phyloP scores from a whole-genome alignment of 2,797 vertebrate genomes.

The Mormyrus proboscirostris region DNA sequence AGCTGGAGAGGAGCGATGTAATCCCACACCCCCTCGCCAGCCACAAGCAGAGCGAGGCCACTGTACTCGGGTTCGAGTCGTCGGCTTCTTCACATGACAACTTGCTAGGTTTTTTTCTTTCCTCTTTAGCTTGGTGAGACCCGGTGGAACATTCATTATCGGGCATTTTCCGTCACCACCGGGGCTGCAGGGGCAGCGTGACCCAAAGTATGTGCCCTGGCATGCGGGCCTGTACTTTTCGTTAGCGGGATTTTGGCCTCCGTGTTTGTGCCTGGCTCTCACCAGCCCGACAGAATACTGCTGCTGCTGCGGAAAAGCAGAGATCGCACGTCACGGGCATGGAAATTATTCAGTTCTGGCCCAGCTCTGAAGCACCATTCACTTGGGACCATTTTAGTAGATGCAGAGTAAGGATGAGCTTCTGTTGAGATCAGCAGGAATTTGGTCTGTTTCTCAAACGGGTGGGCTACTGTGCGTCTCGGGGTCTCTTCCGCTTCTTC shows the following conservation, averaged over 20 bases:
- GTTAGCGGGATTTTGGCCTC: background rate
- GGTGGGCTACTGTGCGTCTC: background rate
- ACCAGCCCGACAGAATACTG: background rate
- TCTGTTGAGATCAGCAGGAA: conserved; percentile 18
- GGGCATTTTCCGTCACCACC: background rate
- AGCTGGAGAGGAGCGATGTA: background rate
- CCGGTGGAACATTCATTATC: background rate
- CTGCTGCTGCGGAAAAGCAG: background rate
- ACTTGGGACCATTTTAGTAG: background rate
- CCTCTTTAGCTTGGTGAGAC: background rate
- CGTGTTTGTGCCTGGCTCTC: background rate
- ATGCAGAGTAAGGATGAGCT: conserved; percentile 6
- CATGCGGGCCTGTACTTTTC: conserved; percentile 5
- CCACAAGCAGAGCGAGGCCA: background rate
- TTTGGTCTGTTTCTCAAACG: background rate
- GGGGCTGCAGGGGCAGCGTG: background rate
- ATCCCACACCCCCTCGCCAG: background rate
- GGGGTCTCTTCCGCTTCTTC: background rate
- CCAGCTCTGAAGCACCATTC: background rate
- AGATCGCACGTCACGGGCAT: background rate
- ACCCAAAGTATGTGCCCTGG: conserved; percentile 9
- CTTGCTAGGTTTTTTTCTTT: background rate
- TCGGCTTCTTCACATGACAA: background rate
- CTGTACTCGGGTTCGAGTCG: background rate
- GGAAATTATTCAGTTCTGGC: conserved; percentile 1